Conservation (phyloP, 2,888 invertebrate genomes). For the Apotomis betuletana region DNA sequence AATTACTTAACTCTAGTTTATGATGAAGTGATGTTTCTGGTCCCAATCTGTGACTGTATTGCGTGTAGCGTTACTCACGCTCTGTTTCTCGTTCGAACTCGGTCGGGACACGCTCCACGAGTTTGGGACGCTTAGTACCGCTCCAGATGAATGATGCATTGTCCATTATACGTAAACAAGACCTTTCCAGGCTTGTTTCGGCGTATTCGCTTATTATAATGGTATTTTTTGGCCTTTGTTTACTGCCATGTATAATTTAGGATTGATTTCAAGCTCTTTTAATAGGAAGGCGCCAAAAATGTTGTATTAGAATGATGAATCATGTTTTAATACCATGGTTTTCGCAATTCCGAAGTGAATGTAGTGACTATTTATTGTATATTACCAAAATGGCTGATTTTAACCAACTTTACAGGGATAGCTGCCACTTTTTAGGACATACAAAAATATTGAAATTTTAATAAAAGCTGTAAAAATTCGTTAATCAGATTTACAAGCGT, state of each 20-base stretch:
- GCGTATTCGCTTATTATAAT: conserved; percentile 27
- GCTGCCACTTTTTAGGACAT: no score
- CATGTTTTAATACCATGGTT: no score
- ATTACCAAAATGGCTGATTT: no score
- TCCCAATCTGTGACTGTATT: conserved; percentile 18
- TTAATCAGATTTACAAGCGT: no score
- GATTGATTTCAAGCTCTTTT: conserved; percentile 1
- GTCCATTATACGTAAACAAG: conserved; percentile 37
- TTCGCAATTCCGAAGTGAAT: no score
- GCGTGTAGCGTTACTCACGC: conserved; percentile 40
- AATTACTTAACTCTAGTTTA: no score
- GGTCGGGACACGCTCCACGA: conserved; percentile 19
- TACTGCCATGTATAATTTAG: conserved; percentile 23
- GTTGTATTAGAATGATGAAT: no score
- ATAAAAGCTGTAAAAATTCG: no score
- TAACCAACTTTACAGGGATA: no score
- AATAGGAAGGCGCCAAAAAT: not conserved
- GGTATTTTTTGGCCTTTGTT: conserved; percentile 23
- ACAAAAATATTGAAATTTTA: no score
- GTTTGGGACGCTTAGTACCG: conserved; percentile 32
- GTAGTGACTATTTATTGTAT: no score
- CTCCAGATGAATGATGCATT: conserved; percentile 40
- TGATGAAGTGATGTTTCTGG: conserved; percentile 3
- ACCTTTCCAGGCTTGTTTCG: conserved; percentile 26
- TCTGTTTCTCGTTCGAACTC: conserved; percentile 36